Evolutionary conservation across 2,113 vertebrate genomes (phyloP).

Genomic region (Gymnorhina tibicen): DNA sequence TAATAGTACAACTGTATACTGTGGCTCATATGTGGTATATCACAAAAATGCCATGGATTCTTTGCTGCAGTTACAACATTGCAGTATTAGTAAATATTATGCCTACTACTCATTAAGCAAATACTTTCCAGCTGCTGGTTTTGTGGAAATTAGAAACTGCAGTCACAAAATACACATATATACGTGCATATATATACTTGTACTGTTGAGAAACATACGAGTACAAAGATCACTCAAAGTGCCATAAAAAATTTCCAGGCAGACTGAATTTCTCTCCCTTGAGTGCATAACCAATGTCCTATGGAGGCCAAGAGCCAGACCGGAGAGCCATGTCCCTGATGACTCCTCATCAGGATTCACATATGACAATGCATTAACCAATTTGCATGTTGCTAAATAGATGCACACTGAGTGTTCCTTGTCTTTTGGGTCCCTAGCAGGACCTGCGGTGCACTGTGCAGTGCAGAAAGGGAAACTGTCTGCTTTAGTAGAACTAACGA

Average conservation of each 20-base stretch:
- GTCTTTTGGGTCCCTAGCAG: background rate
- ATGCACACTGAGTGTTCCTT: background rate
- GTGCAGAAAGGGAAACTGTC: background rate
- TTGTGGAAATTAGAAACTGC: background rate
- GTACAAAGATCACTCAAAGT: background rate
- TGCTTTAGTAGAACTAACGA: background rate
- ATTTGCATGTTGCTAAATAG: background rate
- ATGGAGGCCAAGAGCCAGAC: background rate
- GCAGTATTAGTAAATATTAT: background rate
- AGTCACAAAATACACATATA: background rate
- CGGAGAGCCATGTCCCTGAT: rapidly evolving
- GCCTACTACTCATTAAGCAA: background rate
- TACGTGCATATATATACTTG: background rate
- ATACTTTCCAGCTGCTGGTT: background rate
- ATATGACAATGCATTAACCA: background rate
- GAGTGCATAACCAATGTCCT: too few species aligned
- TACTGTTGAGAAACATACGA: background rate
- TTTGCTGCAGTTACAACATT: background rate
- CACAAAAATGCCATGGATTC: background rate
- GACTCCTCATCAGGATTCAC: background rate
- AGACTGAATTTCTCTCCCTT: background rate
- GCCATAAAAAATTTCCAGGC: background rate
- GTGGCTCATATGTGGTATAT: rapidly evolving
- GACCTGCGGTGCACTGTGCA: background rate
- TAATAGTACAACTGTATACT: background rate